These are phyloP conservation scores for Chaetops frenatus DNA, from an alignment of 2,113 vertebrate genomes.

Conservation along the genomic window DNA sequence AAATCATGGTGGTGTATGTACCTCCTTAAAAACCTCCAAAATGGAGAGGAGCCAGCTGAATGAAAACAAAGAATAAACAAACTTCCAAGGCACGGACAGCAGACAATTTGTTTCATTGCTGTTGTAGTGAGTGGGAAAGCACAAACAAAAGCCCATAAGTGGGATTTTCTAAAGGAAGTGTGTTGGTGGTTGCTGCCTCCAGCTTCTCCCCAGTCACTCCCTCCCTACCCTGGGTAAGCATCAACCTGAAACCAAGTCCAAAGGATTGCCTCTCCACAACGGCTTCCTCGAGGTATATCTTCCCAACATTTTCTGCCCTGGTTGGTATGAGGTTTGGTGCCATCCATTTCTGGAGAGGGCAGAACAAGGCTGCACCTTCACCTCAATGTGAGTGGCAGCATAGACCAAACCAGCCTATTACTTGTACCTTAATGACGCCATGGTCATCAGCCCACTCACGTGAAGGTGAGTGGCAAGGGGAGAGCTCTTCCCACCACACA, in stretches of 20 bases:
- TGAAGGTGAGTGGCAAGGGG: not conserved
- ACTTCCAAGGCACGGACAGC: not conserved
- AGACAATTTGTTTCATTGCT: not conserved
- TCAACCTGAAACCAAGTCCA: not conserved
- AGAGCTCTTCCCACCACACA: not conserved
- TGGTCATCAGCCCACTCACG: rapidly evolving
- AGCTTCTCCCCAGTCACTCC: not conserved
- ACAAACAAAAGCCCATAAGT: not conserved
- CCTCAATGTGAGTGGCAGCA: not conserved
- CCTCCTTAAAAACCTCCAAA: not conserved
- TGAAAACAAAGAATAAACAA: not conserved
- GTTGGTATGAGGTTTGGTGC: not conserved
- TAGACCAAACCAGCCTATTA: not conserved
- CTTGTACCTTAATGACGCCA: rapidly evolving
- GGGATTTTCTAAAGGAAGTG: not conserved
- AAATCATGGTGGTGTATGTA: not conserved
- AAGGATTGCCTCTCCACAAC: not conserved
- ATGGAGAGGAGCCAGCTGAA: not conserved
- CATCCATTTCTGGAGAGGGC: not conserved
- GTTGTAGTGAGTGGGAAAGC: not conserved
- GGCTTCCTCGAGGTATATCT: not conserved
- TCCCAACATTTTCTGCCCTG: not conserved
- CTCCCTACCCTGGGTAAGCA: not conserved
- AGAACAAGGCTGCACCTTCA: not conserved
- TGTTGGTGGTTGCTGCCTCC: not conserved